Evolutionary conservation across 1,140 invertebrate species (phyloP), one percentile per base, ranked within the genome.

Genomic region (Drosophila saltans): DNA sequence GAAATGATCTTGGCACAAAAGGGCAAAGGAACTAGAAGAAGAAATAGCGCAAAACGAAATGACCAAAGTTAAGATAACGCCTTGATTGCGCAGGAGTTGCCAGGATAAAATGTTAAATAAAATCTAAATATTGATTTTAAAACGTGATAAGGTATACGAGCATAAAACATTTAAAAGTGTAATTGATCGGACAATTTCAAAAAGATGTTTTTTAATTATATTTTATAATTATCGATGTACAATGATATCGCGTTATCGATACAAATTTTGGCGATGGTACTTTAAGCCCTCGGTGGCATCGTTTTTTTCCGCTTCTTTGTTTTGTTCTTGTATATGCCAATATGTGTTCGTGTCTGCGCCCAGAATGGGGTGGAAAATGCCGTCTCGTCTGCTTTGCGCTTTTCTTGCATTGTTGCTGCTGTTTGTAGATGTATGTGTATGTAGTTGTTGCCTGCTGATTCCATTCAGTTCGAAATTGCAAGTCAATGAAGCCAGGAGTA

Each of bases 401-500:
- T 72, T 78, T 78, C 55, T 40, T 59, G 65, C 66, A 40, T 75
- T 62, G 55, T 69, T 72, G 82, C 75, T 81, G 65, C 71, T 75
- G 80, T 63, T 71, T 59, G 45, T 70, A 48, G 61, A 5, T 36
- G 59, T 30, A 30, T 4, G 4, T 30, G 4, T 30, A 30, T 36
- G 6, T 36, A 30, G 40, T 74, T 40, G 65, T 28, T 61, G 40
- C 59, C 71, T 10, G 10, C 58, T 60, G 43, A 40, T 41, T 11
- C 30, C 66, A 56, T 62, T 86, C 78, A 91, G 90, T 90, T 88
- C 81, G 76, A 91, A 92, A 92, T 85, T 83, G 89, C 69, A 89
- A 91, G 91, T 92, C 90, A 92, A 92, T 92, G 91, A 92, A 92
- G 91, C 89, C 82, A 86, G 84, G 82, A 90, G 91, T 79, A 89